A percentile compares a stretch with the other conserved stretches of the same genome.
Conservation (phyloP, 2,888 invertebrate genomes). For the Pandemis cinnamomeana region DNA sequence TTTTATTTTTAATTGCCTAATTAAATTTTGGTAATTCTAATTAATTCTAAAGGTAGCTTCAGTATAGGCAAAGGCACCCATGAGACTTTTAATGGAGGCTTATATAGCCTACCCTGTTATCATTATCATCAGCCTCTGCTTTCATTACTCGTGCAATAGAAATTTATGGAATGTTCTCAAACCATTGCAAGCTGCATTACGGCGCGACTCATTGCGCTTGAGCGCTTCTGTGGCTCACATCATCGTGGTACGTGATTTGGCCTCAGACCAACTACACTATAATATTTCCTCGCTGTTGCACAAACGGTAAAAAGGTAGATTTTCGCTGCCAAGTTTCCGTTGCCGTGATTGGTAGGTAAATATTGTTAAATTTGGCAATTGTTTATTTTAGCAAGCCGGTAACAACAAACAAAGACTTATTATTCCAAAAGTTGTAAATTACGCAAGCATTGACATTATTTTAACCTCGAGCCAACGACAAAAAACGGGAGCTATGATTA, state of each 20-base stretch:
- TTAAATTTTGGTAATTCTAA: neutral
- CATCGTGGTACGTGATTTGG: slow-evolving; percentile 70
- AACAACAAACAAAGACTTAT: neutral
- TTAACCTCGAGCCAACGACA: too few species aligned
- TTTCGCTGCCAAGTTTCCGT: slow-evolving; percentile 38
- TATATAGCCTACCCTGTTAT: neutral
- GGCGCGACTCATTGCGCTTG: slow-evolving; percentile 26
- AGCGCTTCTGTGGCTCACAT: slow-evolving; percentile 42
- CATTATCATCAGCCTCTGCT: slow-evolving; percentile 10
- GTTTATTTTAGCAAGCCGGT: slow-evolving; percentile 19
- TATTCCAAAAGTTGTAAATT: neutral
- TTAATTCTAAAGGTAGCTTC: neutral
- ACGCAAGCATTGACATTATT: too few species aligned
- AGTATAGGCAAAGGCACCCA: neutral
- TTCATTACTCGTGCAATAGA: slow-evolving; percentile 22
- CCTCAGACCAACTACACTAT: slow-evolving; percentile 66
- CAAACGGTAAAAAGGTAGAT: slow-evolving; percentile 31
- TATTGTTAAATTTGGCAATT: slow-evolving; percentile 23
- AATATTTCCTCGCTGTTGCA: slow-evolving; percentile 46
- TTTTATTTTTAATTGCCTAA: neutral
- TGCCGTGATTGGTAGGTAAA: slow-evolving; percentile 32
- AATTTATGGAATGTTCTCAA: slow-evolving; percentile 25
- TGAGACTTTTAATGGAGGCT: neutral
- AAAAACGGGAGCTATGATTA: too few species aligned
- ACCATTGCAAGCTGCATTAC: slow-evolving; percentile 28